Conservation (phyloP, 2,888 invertebrate species). For the Limnephilus marmoratus region DNA sequence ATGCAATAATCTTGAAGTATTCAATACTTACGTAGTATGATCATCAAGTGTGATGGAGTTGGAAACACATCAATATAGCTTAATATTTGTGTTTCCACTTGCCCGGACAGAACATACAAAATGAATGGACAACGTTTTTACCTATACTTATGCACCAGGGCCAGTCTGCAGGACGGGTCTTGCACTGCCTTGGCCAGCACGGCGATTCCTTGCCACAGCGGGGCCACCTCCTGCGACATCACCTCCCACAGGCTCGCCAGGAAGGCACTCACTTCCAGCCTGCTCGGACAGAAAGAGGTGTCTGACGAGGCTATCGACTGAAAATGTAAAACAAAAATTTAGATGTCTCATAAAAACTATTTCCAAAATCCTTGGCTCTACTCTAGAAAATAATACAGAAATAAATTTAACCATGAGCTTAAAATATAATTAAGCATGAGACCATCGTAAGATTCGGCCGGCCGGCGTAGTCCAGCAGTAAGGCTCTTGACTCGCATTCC, state of each 20-base stretch:
- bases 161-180: conserved; percentile 71
- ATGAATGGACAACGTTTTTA: conserved; percentile 64
- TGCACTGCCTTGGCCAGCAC: conserved; percentile 69
- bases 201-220: conserved; percentile 83
- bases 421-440: no score
- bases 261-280: conserved; percentile 81
- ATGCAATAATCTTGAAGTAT: no score
- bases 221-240: conserved; percentile 78
- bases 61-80: no score
- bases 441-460: no score
- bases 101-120: neutral
- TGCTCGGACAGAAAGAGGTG: conserved; percentile 82
- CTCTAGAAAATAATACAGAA: neutral
- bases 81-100: no score
- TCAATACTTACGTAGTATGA: no score
- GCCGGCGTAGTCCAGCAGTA: no score
- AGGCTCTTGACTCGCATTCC: no score
- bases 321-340: conserved; percentile 67
- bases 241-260: conserved; percentile 82
- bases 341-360: neutral
- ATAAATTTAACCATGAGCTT: no score
- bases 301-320: conserved; percentile 82
- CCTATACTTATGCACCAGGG: conserved; percentile 83
- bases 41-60: no score
- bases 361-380: neutral